Percentiles rank a stretch among this genome's conserved stretches.
These are phyloP conservation scores for Trachelus iudaicus DNA, from an alignment of 2,888 invertebrate genomes.

Conservation along the genomic window DNA sequence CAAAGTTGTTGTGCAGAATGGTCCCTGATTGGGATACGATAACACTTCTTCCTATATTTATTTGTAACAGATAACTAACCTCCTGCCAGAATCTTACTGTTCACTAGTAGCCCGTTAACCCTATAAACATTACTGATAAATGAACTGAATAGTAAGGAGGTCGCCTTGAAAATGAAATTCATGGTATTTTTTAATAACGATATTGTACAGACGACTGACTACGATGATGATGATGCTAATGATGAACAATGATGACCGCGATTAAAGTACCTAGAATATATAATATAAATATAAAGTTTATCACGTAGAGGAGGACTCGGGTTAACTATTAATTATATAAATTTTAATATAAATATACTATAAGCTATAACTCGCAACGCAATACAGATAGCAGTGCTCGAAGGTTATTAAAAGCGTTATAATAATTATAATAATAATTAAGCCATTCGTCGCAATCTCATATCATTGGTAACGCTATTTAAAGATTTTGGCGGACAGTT, in stretches of 20 bases:
- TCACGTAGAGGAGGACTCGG: background rate
- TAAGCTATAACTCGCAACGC: background rate
- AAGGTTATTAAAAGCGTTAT: background rate
- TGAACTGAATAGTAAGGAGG: background rate
- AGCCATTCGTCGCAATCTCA: background rate
- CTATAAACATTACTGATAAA: background rate
- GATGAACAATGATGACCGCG: background rate
- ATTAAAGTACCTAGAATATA: background rate
- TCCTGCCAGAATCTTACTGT: background rate
- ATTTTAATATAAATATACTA: background rate
- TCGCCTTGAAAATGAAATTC: background rate
- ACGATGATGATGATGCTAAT: background rate
- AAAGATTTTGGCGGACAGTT: background rate
- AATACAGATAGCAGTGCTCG: background rate
- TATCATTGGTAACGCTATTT: background rate
- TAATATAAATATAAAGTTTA: background rate
- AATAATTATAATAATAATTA: background rate
- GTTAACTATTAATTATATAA: background rate
- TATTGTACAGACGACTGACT: background rate
- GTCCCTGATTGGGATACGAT: background rate
- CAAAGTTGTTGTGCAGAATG: background rate
- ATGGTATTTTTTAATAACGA: background rate
- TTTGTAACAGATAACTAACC: background rate
- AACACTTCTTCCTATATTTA: background rate
- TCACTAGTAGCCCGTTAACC: background rate